Evolutionary conservation across 2,797 vertebrate species (phyloP).

Genomic region (Falco concolor): DNA sequence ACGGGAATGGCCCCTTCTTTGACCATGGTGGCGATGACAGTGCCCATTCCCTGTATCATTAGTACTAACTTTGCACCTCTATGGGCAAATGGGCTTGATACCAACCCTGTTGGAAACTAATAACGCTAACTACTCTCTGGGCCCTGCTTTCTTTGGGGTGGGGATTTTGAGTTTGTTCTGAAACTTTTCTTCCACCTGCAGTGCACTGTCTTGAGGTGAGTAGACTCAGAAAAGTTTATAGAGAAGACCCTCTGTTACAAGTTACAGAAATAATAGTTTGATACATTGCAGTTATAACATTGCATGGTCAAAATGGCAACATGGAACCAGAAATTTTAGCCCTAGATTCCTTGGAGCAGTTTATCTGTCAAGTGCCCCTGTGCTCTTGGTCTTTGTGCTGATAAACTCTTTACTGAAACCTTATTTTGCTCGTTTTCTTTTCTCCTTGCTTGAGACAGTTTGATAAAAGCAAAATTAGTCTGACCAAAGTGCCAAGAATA

Average conservation of each 20-base stretch:
- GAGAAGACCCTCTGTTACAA: neutral
- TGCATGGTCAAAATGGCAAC: slow-evolving; percentile 61
- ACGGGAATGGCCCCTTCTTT: neutral
- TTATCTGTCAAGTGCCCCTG: slow-evolving; percentile 40
- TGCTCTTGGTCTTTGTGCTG: slow-evolving; percentile 35
- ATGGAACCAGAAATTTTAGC: slow-evolving; percentile 43
- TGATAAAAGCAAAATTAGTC: slow-evolving; percentile 34
- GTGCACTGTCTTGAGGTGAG: slow-evolving; percentile 58
- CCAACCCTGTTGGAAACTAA: slow-evolving; percentile 36
- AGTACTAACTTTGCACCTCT: slow-evolving; percentile 10
- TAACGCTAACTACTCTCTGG: slow-evolving; percentile 30
- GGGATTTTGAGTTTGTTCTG: slow-evolving; percentile 58
- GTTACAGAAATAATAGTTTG: neutral
- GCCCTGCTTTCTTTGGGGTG: slow-evolving; percentile 42
- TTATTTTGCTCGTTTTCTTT: slow-evolving; percentile 12
- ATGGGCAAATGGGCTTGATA: slow-evolving; percentile 21
- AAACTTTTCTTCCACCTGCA: slow-evolving; percentile 51
- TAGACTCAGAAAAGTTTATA: slow-evolving; percentile 31
- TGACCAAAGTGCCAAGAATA: neutral
- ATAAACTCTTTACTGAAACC: slow-evolving; percentile 62
- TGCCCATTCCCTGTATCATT: neutral
- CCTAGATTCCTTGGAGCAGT: slow-evolving; percentile 37
- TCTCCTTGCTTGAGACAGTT: slow-evolving; percentile 49
- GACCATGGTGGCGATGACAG: neutral
- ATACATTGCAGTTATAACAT: slow-evolving; percentile 24